Percentiles rank a stretch among this genome's conserved stretches.
These are phyloP conservation scores for Latrodectus hesperus DNA, from an alignment of 2,888 invertebrate species.

Conservation along the genomic window DNA sequence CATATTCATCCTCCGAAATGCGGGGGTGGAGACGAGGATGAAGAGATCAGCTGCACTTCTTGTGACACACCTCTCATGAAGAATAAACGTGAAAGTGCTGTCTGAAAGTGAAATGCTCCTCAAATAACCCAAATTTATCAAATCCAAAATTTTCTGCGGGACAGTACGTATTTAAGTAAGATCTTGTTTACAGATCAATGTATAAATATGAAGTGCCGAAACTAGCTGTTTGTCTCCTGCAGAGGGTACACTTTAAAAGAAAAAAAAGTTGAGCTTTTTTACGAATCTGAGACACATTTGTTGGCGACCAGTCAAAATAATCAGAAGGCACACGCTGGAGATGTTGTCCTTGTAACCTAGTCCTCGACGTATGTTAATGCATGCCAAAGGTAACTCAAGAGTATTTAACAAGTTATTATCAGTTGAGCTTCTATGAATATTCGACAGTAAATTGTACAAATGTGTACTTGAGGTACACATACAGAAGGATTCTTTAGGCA, in stretches of 20 bases:
- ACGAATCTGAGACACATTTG: not conserved
- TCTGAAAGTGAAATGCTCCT: conserved; percentile 37
- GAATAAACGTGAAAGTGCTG: conserved; percentile 67
- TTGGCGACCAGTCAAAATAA: not conserved
- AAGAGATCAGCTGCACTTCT: conserved; percentile 64
- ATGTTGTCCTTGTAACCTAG: not conserved
- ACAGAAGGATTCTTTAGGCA: no score
- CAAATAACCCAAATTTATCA: not conserved
- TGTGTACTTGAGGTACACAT: no score
- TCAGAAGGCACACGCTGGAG: not conserved
- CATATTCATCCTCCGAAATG: conserved; percentile 55
- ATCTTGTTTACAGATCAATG: conserved; percentile 1
- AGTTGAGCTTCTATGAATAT: conserved; percentile 25
- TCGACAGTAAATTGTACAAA: not conserved
- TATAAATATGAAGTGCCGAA: conserved; percentile 52
- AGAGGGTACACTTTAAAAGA: not conserved
- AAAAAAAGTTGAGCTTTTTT: not conserved
- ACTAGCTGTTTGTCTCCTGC: conserved; percentile 24
- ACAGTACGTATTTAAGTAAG: not conserved
- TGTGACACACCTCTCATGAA: conserved; percentile 69
- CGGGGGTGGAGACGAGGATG: conserved; percentile 43
- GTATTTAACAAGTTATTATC: no score
- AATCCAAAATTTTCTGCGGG: not conserved
- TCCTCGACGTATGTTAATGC: not conserved
- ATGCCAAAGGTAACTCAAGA: no score